Base-by-base conservation (phyloP, 2,113 vertebrate genomes). In the Polypterus bichir region DNA sequence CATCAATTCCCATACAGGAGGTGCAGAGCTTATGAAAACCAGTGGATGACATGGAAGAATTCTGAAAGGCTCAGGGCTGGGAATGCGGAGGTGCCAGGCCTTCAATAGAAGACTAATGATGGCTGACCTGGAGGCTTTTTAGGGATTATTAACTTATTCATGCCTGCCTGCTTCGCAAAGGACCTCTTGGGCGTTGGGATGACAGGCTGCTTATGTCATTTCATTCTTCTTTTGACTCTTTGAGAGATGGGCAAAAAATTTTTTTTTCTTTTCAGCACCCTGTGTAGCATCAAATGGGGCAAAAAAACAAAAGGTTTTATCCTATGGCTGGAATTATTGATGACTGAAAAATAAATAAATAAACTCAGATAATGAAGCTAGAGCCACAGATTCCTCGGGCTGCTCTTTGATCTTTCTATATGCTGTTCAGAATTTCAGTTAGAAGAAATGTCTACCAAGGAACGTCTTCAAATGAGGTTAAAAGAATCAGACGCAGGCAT, bases 81-180 rank as follows among this genome's bases (percentile, higher is more conserved):
- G 56, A 58, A 58, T 58, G 56, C 9, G 44, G 56, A 58, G 6
- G 27, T 58, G 11, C 56, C 56, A 58, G 56, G 44, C 5, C 56
- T 45, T 58, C n/a, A 58, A 58, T 44, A 8, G 56, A 58, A 58
- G 56, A 58, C 5, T 45, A 58, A 58, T 58, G 56, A 58, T n/a
- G 44, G 56, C 11, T 58, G 8, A 58, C 56, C 56, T 45, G 44
- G 44, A 44, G 56, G 56, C 44, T 58, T 5, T 58, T 45, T 45
- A 9, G 51, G 51, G 27, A 58, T 58, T 58, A 58, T 58, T 44
- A 44, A 27, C 27, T 58, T 45, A 58, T 58, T 58, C 56, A 58
- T 58, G 56, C 56, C 56, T 58, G 6, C 44, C 9, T 44, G 56
- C 11, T 45, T 45, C 44, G 56, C 11, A 44, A 58, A 45, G 44